Percentiles rank a stretch among this genome's conserved stretches.
phyloP scores from a whole-genome alignment of 2,113 vertebrate genomes.

The Xiphorhynchus elegans region DNA sequence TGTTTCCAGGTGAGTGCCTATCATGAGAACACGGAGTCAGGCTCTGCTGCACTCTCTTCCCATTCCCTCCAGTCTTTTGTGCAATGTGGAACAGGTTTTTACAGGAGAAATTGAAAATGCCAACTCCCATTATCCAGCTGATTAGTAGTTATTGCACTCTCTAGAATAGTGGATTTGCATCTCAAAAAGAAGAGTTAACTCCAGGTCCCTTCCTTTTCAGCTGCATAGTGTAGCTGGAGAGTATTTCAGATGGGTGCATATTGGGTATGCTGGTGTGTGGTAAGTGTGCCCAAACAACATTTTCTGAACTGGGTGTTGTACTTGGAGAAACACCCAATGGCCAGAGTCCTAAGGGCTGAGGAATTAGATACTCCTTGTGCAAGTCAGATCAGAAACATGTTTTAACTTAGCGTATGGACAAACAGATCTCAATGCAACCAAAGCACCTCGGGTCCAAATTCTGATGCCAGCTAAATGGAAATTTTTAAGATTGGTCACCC shows the following conservation, averaged over 20 bases:
- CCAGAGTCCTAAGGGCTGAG: background rate
- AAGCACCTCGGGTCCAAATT: background rate
- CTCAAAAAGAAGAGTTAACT: conserved; percentile 22
- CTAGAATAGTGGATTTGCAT: conserved; percentile 34
- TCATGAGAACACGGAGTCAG: conserved; percentile 16
- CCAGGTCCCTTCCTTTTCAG: background rate
- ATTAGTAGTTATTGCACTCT: conserved; percentile 56
- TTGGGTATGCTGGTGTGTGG: background rate
- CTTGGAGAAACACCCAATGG: background rate
- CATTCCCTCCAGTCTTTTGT: background rate
- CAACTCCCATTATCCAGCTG: conserved; percentile 42
- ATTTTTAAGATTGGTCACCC: background rate
- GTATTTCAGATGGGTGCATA: background rate
- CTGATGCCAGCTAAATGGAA: background rate
- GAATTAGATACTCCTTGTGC: background rate
- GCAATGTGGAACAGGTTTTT: conserved; percentile 38
- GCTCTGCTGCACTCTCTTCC: conserved; percentile 9
- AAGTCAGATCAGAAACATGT: background rate
- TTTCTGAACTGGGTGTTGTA: background rate
- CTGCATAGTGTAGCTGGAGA: background rate
- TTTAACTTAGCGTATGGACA: background rate
- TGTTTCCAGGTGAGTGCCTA: conserved; percentile 53
- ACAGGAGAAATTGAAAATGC: conserved; percentile 63
- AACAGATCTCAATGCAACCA: background rate
- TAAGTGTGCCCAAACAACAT: background rate